Conservation (phyloP, 2,888 invertebrate genomes). For the Hydraecia micacea region DNA sequence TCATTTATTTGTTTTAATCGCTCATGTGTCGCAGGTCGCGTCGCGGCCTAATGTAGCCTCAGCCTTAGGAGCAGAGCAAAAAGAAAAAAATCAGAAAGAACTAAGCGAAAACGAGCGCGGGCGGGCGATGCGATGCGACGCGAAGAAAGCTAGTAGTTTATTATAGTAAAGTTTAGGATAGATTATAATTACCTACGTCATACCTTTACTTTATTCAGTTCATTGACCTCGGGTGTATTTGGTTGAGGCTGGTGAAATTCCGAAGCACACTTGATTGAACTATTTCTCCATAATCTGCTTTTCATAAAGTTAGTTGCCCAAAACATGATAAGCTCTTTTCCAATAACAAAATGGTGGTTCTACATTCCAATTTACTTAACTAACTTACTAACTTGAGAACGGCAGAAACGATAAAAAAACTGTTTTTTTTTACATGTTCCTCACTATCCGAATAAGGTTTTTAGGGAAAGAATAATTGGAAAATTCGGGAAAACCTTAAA, state of each 20-base stretch:
- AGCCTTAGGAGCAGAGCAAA: too few species aligned
- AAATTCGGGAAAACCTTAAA: not conserved
- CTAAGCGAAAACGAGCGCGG: not conserved
- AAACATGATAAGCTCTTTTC: slow-evolving; percentile 1
- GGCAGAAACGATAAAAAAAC: too few species aligned
- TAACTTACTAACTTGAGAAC: not conserved
- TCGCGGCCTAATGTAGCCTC: too few species aligned
- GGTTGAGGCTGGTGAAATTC: not conserved
- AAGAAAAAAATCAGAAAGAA: too few species aligned
- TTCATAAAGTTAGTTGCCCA: not conserved
- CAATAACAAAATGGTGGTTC: not conserved
- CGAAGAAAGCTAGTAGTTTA: too few species aligned
- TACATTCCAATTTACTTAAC: not conserved
- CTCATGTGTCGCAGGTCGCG: too few species aligned
- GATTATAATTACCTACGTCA: not conserved
- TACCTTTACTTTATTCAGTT: slow-evolving; percentile 1
- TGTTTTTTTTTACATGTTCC: not conserved
- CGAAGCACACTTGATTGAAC: not conserved
- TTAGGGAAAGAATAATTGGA: too few species aligned
- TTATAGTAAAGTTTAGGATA: not conserved
- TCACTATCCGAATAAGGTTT: not conserved
- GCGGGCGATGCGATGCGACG: not conserved
- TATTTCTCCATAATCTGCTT: not conserved
- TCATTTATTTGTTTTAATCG: too few species aligned
- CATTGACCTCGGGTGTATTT: slow-evolving; percentile 1